Conservation (phyloP, 2,888 invertebrate species). For the Nomada fucata region DNA sequence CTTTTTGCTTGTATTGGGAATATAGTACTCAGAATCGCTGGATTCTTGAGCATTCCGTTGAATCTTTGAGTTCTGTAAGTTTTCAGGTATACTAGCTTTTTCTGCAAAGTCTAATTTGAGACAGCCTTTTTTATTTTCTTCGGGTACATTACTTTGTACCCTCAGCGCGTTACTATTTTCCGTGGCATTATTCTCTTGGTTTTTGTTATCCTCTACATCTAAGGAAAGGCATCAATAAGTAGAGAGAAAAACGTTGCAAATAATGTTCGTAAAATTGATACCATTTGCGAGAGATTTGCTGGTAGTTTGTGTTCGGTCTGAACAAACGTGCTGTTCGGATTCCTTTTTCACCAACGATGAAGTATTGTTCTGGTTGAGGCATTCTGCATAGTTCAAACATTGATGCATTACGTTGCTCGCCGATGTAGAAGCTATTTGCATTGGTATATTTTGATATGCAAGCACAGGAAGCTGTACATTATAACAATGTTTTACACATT, state of each 20-base stretch:
- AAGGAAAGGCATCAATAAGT: background rate
- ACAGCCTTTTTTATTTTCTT: constrained; percentile 2
- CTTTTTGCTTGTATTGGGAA: constrained; percentile 38
- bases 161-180: background rate
- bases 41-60: constrained; percentile 32
- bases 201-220: background rate
- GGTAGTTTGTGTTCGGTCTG: background rate
- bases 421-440: constrained; percentile 60
- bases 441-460: constrained; percentile 70
- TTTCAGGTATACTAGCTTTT: constrained; percentile 8
- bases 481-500: constrained; percentile 66
- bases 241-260: background rate
- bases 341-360: background rate
- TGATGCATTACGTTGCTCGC: constrained; percentile 17
- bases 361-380: background rate
- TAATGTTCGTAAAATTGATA: constrained; percentile 16
- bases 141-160: background rate
- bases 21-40: constrained; percentile 49
- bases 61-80: background rate
- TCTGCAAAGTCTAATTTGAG: background rate
- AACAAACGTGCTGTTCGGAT: constrained; percentile 3
- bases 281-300: constrained; percentile 3
- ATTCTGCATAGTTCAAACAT: constrained; percentile 8
- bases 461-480: constrained; percentile 74
- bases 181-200: background rate